Base-by-base conservation (phyloP, 2,113 vertebrate genomes). In the Cichladusa arquata region DNA sequence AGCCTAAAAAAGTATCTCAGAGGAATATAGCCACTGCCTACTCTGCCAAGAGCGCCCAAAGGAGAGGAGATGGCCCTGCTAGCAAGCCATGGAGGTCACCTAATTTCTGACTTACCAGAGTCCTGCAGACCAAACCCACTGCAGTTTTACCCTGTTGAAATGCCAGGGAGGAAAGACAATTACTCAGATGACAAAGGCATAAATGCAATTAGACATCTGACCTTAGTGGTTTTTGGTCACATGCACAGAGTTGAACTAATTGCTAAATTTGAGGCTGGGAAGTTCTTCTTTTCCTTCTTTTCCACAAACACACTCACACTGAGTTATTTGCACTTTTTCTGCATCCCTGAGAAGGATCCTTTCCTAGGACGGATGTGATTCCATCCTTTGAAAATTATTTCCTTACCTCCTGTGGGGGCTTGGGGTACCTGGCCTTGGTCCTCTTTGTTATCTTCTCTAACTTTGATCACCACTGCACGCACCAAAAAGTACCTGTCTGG, bases 211-310 rank as follows among this genome's bases (percentile, higher is more conserved):
- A 95, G 88, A 92, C 0, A 0, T 56, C 31, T 95, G 90, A 92
- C 92, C 88, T 96, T 64, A 86, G 79, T 67, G 40, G 48, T 94
- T 93, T 67, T 94, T 93, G 79, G 85, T 90, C 88, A 90, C 81
- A 56, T 18, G 53, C 64, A 71, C 45, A 78, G 67, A 83, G 40
- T 40, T 93, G 91, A 96, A 86, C 67, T 92, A 71, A 67, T 73
- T 94, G 81, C 71, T 95, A 87, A 94, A 95, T 93, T 31, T 92
- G 85, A 54, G 31, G 18, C 42, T 54, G 70, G 80, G 25, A 77
- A 82, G 54, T 64, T 85, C 24, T 64, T 85, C 24, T 84, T 65
- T 50, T 47, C n/a, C 28, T 62, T 62, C 60, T 10, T 29, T 31
- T 11, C 10, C 23, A 48, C 14, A 48, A 62, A 36, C 17, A 60